These are phyloP conservation scores for Amblyjoppa fuscipennis DNA, from an alignment of 2,888 invertebrate species.

Conservation along the genomic window DNA sequence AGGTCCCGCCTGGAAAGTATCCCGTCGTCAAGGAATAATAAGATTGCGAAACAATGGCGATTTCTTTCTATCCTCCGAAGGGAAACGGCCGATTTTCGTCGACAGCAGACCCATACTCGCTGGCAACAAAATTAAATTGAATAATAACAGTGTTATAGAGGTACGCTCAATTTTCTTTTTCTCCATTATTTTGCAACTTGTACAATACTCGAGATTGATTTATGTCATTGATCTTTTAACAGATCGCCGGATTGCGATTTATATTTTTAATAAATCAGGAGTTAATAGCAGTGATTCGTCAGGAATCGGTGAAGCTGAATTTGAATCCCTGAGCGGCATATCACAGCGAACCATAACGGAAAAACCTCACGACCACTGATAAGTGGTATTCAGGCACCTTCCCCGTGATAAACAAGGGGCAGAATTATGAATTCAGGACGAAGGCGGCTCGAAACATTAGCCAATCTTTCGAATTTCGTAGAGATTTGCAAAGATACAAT, in stretches of 20 bases:
- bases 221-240: conserved; percentile 76
- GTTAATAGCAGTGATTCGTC: conserved; percentile 94
- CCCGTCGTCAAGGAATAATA: conserved; percentile 96
- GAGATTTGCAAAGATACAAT: conserved; percentile 1
- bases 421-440: background rate
- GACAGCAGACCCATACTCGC: conserved; percentile 96
- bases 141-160: conserved; percentile 98
- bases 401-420: conserved; percentile 5
- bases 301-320: conserved; percentile 94
- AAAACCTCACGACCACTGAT: background rate
- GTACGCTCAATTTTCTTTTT: conserved; percentile 83
- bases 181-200: background rate
- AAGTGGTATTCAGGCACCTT: conserved; percentile 24
- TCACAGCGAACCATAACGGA: background rate
- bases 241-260: conserved; percentile 96
- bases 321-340: conserved; percentile 82
- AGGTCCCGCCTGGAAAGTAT: conserved; percentile 97
- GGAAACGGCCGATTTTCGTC: conserved; percentile 96
- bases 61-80: conserved; percentile 97
- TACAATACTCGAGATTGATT: background rate
- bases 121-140: conserved; percentile 95
- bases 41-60: conserved; percentile 96
- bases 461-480: conserved; percentile 25
- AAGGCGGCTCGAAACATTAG: background rate
- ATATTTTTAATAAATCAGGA: conserved; percentile 97